Evolutionary conservation across 2,113 vertebrate genomes (phyloP).

Genomic region (Neotoma lepida): DNA sequence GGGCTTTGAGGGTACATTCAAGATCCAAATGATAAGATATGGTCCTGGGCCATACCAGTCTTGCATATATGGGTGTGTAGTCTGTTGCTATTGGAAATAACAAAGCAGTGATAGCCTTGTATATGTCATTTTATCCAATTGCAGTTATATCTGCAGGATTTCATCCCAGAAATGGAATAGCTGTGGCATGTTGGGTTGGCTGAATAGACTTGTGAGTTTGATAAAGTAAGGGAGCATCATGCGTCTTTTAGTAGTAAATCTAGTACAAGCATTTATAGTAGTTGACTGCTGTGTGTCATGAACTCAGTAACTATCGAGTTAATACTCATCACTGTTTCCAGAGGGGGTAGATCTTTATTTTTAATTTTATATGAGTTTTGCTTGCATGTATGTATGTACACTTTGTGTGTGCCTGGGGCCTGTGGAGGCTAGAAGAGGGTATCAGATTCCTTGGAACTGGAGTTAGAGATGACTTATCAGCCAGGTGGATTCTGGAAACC

Average conservation of each 20-base stretch:
- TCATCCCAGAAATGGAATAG: neutral
- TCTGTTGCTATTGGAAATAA: neutral
- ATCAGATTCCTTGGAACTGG: neutral
- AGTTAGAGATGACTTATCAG: neutral
- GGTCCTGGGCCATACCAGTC: neutral
- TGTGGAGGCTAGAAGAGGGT: neutral
- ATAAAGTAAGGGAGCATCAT: neutral
- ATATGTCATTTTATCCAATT: slow-evolving; percentile 37
- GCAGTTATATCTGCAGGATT: neutral
- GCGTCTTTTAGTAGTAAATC: neutral
- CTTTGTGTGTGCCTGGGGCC: neutral
- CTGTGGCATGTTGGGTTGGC: neutral
- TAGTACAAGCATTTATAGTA: neutral
- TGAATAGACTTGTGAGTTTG: neutral
- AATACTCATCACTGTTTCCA: slow-evolving; percentile 19
- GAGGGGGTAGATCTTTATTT: neutral
- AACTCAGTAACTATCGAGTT: neutral
- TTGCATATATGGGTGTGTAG: neutral
- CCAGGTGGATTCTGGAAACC: neutral
- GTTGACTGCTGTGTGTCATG: neutral
- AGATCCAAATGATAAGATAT: neutral
- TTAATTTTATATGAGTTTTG: neutral
- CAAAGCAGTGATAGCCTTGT: neutral
- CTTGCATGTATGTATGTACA: neutral
- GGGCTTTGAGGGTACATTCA: neutral